Evolutionary conservation across 2,888 invertebrate genomes (phyloP).

Genomic region (Julus scanicus): DNA sequence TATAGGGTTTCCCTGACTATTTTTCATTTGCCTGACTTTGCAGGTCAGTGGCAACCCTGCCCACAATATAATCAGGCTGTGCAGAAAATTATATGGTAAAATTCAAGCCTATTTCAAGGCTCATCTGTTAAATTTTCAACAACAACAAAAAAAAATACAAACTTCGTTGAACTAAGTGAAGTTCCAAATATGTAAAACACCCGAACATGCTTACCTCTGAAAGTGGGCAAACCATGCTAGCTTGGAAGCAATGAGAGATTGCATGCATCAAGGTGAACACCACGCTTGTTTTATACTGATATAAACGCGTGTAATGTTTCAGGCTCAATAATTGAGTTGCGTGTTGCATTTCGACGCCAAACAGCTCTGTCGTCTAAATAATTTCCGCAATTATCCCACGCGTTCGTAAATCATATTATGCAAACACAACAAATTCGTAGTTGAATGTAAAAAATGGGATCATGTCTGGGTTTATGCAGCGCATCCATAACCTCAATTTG

Average conservation of each 20-base stretch:
- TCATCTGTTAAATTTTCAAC: too few relatives aligned
- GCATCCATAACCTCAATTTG: neutral
- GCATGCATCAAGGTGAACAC: neutral
- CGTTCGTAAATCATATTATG: constrained; percentile 37
- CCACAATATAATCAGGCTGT: too few relatives aligned
- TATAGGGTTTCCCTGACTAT: too few relatives aligned
- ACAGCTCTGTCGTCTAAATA: constrained; percentile 19
- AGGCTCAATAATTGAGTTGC: constrained; percentile 30
- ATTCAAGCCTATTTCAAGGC: too few relatives aligned
- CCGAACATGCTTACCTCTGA: neutral
- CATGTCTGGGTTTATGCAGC: neutral
- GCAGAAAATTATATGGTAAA: too few relatives aligned
- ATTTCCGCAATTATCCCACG: constrained; percentile 31
- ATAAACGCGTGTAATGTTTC: neutral
- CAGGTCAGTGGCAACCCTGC: too few relatives aligned
- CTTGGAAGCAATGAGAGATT: neutral
- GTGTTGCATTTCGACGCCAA: constrained; percentile 38
- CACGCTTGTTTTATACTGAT: neutral
- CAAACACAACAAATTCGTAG: constrained; percentile 29
- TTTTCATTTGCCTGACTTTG: too few relatives aligned
- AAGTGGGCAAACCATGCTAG: neutral
- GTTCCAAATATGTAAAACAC: neutral
- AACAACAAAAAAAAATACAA: too few relatives aligned
- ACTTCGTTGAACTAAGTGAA: neutral
- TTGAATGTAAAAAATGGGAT: neutral